Evolutionary conservation across 2,888 invertebrate species (phyloP), one percentile per base, ranked within the genome.

Genomic region (Tachina fera): DNA sequence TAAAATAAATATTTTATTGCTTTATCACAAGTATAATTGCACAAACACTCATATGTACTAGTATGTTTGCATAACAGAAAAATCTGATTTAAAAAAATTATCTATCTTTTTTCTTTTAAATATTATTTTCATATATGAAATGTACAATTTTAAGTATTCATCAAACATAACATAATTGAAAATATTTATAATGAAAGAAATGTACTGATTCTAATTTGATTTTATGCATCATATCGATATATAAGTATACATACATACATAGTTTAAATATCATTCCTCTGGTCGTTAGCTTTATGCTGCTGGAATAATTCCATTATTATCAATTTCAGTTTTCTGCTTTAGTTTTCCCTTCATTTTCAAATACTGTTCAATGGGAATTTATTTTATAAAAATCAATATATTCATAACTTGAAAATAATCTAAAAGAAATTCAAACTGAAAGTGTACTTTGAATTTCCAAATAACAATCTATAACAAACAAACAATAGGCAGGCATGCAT

Each of bases 261-360:
- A 6, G 31, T 65, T 14, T 47, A 43, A 70, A 84, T 65, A 80
- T 72, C 60, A 53, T 76, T 80, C 60, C 61, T 45, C 51, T 67
- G 71, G 80, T 80, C 80, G 67, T 80, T 77, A 80, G 45, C 67
- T 61, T 67, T 68, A 67, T 84, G 60, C 53, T 75, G 67, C 76
- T 80, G 67, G 70, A 84, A 84, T 84, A 84, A 84, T 80, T 84
- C 72, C 67, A 67, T 84, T 80, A 77, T 60, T 19, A 80, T 68
- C 39, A 51, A 61, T 67, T 65, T 67, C 75, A 60, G 45, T 51
- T 60, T 83, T 72, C 14, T 51, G 19, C 39, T 61, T 45, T 49
- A 47, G 58, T 60, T 60, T 56, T 60, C 22, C 14, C 13, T 41
- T n/a, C 11, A 47, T 39, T 51, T 75, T 31, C 56, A 9, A 22